Percentiles rank a stretch among this genome's conserved stretches.
Evolutionary conservation across 2,113 vertebrate genomes (phyloP).

Genomic region (Thunnus thynnus): DNA sequence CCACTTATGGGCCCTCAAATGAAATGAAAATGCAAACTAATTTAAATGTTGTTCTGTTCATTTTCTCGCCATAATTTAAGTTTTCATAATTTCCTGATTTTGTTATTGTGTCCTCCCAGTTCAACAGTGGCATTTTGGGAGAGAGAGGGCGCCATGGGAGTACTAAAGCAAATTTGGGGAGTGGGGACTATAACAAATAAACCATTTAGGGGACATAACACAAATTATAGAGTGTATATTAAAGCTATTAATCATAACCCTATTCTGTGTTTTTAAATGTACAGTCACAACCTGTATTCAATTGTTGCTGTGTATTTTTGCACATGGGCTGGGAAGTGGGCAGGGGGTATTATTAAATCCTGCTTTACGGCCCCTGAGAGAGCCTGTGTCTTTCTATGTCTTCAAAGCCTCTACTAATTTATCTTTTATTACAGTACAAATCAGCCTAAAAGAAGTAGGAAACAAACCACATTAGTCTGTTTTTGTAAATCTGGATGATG

Average conservation of each 20-base stretch:
- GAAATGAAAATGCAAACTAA: slow-evolving; percentile 3
- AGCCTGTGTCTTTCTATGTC: background rate
- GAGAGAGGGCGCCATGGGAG: too few species aligned
- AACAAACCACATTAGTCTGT: too few species aligned
- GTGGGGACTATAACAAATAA: background rate
- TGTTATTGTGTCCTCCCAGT: background rate
- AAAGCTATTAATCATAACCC: background rate
- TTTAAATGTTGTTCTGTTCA: background rate
- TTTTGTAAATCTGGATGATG: too few species aligned
- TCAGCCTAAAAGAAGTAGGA: background rate
- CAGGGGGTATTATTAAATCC: slow-evolving; percentile 41
- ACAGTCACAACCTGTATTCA: slow-evolving; percentile 31
- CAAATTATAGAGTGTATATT: slow-evolving; percentile 12
- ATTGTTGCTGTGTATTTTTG: slow-evolving; percentile 28
- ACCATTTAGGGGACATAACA: background rate
- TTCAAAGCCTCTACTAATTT: background rate
- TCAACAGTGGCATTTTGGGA: background rate
- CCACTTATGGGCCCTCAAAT: background rate
- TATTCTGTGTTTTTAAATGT: slow-evolving; percentile 13
- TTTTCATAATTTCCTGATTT: slow-evolving; percentile 18
- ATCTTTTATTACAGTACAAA: background rate
- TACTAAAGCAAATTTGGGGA: background rate
- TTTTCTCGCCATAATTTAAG: background rate
- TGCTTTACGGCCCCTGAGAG: slow-evolving; percentile 10
- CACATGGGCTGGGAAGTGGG: background rate